Evolutionary conservation across 2,113 vertebrate species (phyloP), one percentile per base, ranked within the genome.

Genomic region (Morone chrysops): DNA sequence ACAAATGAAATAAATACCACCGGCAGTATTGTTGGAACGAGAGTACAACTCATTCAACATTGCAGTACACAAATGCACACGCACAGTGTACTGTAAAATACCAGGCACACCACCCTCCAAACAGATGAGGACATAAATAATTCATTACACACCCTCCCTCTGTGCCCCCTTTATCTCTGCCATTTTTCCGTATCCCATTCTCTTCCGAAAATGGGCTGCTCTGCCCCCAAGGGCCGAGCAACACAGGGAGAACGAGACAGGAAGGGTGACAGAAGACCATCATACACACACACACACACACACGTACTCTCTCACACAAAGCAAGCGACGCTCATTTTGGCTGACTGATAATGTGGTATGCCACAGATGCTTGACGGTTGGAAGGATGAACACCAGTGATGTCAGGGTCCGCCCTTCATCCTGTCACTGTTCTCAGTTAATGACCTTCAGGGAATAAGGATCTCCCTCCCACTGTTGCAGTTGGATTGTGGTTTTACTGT

Each of bases 261-360:
- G 71, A 72, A 77, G 71, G 61, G 81, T 85, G 78, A 78, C 78
- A 51, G 75, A 38, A 41, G 73, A 83, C 70, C 45, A 77, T 54
- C 53, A 53, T 50, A 50, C 75, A 13, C 67, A 65, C 77, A 70
- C 31, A 66, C 65, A 62, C 74, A 56, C 69, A 56, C 20, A 45
- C 62, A 72, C 68, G 63, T 54, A 66, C n/a, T 11, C 51, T 0
- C 47, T 4, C 2, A 50, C 66, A 87, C 83, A 87, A 80, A 78
- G 71, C 36, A 25, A 59, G 53, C 54, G 0, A 73, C 36, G 31
- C 78, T 67, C 53, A 20, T 67, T 90, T 25, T 83, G 88, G 87
- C 68, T 88, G 86, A 85, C 82, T 92, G 86, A 87, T 90, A 77
- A 90, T 90, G 86, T 87, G 90, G 83, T 87, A 90, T 90, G 88